These are phyloP conservation scores for Caenorhabditis macrosperma DNA, from an alignment of 2,888 invertebrate genomes.

Conservation along the genomic window DNA sequence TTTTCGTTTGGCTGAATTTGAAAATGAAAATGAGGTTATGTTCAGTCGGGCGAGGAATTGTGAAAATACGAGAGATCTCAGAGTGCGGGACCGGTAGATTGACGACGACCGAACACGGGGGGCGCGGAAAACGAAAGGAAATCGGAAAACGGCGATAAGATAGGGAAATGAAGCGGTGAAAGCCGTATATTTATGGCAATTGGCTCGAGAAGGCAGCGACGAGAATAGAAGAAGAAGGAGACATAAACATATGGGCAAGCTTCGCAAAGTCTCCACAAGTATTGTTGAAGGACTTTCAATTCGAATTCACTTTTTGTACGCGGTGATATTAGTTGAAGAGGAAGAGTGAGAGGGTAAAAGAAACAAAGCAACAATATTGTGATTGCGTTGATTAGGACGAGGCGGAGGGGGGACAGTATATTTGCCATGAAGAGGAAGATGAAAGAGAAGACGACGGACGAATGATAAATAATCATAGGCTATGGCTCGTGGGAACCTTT, in stretches of 20 bases:
- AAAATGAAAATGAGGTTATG: conserved; percentile 50
- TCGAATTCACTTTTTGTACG: not conserved
- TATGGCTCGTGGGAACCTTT: conserved; percentile 4
- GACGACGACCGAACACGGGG: conserved; percentile 9
- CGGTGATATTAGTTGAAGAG: too few relatives aligned
- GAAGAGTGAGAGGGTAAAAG: too few relatives aligned
- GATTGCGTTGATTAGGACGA: not conserved
- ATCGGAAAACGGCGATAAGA: conserved; percentile 4
- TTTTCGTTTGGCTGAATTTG: conserved; percentile 24
- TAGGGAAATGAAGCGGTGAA: conserved; percentile 2
- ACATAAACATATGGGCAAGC: not conserved
- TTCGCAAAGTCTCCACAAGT: too few relatives aligned
- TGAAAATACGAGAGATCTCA: not conserved
- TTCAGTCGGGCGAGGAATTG: conserved; percentile 9
- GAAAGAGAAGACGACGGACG: not conserved
- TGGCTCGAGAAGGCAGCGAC: not conserved
- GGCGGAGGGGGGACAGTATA: not conserved
- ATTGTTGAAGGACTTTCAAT: not conserved
- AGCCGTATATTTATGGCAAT: not conserved
- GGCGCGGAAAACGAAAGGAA: conserved; percentile 13
- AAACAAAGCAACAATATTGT: not conserved
- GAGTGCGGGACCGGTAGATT: conserved; percentile 19
- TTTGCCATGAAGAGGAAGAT: not conserved
- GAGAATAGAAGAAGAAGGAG: not conserved
- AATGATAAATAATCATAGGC: not conserved